Percentiles rank a stretch among this genome's conserved stretches.
Evolutionary conservation across 2,888 invertebrate species (phyloP).

Genomic region (Diploptera punctata): DNA sequence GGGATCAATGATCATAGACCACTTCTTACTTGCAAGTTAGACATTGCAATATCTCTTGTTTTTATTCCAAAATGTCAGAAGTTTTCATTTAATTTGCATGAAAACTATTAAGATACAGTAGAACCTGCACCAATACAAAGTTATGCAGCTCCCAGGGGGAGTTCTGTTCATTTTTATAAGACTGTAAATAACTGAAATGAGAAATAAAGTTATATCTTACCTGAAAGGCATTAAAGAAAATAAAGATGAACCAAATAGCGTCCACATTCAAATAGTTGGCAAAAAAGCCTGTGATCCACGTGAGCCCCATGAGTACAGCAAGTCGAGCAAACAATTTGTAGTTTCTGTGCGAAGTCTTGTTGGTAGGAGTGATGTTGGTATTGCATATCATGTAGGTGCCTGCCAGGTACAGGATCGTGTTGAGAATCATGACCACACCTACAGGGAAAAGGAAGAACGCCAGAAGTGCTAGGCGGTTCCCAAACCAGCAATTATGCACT

Average conservation of each 20-base stretch:
- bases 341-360: neutral
- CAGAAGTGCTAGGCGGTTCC: neutral
- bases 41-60: too few relatives aligned
- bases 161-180: too few relatives aligned
- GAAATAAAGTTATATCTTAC: neutral
- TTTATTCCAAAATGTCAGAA: too few relatives aligned
- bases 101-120: too few relatives aligned
- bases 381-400: neutral
- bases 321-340: slow-evolving; percentile 6
- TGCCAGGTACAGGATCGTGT: neutral
- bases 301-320: neutral
- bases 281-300: neutral
- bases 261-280: neutral
- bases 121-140: too few relatives aligned
- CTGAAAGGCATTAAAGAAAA: slow-evolving; percentile 1
- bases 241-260: neutral
- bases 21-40: too few relatives aligned
- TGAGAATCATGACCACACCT: neutral
- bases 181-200: too few relatives aligned
- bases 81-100: too few relatives aligned
- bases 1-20: too few relatives aligned
- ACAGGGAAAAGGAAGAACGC: neutral
- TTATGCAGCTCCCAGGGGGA: too few relatives aligned
- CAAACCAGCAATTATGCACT: slow-evolving; percentile 2
- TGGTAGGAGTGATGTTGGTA: neutral